phyloP scores from a whole-genome alignment of 2,797 vertebrate genomes.

The Thripadectes ignobilis region DNA sequence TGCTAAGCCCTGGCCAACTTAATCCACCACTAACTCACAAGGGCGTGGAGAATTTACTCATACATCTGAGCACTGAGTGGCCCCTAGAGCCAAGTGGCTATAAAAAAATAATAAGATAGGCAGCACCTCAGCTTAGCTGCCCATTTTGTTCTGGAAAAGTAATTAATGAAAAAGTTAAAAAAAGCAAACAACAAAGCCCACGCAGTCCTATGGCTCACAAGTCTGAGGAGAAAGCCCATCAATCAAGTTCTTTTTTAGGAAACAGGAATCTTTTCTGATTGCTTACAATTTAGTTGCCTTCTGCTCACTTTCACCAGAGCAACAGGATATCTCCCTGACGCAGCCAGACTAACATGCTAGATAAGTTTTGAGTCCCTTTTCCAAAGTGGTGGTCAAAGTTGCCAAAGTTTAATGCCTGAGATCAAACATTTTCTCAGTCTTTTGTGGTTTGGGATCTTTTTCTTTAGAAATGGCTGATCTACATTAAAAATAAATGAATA shows the following conservation, averaged over 20 bases:
- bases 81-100: neutral
- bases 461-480: neutral
- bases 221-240: neutral
- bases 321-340: neutral
- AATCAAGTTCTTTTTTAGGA: neutral
- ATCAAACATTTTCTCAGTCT: neutral
- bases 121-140: neutral
- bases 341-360: neutral
- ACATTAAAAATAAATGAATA: neutral
- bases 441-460: neutral
- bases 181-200: neutral
- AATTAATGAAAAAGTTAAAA: neutral
- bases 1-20: neutral
- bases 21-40: neutral
- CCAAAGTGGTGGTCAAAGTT: neutral
- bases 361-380: neutral
- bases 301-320: neutral
- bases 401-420: neutral
- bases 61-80: neutral
- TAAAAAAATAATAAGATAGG: neutral
- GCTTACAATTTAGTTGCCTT: neutral
- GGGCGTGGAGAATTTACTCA: neutral
- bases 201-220: fast-evolving
- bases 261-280: neutral
- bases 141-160: neutral